Conservation (phyloP, 2,113 vertebrate genomes). For the Isurus oxyrinchus region DNA sequence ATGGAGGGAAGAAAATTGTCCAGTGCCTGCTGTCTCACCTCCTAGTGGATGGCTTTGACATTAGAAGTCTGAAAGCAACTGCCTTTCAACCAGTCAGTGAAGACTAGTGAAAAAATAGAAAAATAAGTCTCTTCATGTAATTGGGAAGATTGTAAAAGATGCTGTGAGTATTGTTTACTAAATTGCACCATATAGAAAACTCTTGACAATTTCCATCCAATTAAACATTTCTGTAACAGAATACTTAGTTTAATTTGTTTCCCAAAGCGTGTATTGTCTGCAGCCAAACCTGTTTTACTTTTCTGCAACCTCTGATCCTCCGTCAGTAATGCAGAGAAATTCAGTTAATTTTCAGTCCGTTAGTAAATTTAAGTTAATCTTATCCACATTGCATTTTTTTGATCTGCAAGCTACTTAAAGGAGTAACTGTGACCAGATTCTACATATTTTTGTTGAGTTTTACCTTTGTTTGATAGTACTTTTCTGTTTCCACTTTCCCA, state of each 20-base stretch:
- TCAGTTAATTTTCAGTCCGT: too few relatives aligned
- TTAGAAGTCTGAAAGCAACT: neutral
- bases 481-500: neutral
- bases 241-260: neutral
- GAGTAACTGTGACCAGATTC: neutral
- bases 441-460: neutral
- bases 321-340: too few relatives aligned
- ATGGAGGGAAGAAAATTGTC: neutral
- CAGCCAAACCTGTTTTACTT: neutral
- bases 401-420: neutral
- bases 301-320: too few relatives aligned
- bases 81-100: neutral
- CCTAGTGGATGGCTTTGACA: neutral
- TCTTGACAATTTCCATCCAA: neutral
- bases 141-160: neutral
- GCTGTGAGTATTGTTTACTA: neutral
- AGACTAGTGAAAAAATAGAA: neutral
- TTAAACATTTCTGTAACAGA: neutral
- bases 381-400: too few relatives aligned
- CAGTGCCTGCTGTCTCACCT: neutral
- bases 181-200: neutral
- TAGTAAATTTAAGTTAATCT: too few relatives aligned
- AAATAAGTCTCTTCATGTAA: neutral
- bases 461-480: neutral
- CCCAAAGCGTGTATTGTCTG: neutral